Evolutionary conservation across 1,140 invertebrate species (phyloP).

Genomic region (Drosophila melanogaster): DNA sequence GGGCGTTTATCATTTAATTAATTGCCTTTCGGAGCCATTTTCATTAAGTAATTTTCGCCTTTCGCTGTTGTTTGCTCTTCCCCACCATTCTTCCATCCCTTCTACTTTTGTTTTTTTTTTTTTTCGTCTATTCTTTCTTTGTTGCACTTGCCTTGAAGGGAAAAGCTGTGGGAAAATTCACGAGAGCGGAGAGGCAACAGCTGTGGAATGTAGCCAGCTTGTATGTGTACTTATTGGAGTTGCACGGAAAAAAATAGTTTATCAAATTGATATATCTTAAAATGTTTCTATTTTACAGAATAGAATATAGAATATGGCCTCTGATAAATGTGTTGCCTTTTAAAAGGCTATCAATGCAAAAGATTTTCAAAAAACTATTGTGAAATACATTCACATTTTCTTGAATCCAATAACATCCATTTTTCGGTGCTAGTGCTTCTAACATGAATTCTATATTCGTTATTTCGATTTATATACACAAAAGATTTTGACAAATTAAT

Average conservation of each 20-base stretch:
- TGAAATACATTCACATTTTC: too few relatives aligned
- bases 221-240: slow-evolving; percentile 9
- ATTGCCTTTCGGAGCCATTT: slow-evolving; percentile 65
- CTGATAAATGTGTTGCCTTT: too few relatives aligned
- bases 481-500: not conserved
- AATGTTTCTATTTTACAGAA: too few relatives aligned
- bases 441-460: too few relatives aligned
- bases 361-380: too few relatives aligned
- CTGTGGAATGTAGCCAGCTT: slow-evolving; percentile 19
- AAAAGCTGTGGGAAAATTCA: slow-evolving; percentile 9
- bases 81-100: not conserved
- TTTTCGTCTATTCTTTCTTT: slow-evolving; percentile 9
- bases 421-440: too few relatives aligned
- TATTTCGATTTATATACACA: too few relatives aligned
- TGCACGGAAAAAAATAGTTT: not conserved
- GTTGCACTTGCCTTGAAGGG: slow-evolving; percentile 20
- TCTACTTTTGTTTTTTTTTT: not conserved
- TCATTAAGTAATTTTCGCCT: slow-evolving; percentile 63
- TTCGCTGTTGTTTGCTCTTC: slow-evolving; percentile 26
- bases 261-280: not conserved
- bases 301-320: too few relatives aligned
- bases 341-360: too few relatives aligned
- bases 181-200: slow-evolving; percentile 21
- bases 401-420: too few relatives aligned
- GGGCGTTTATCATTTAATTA: slow-evolving; percentile 70